Percentiles rank a stretch among this genome's conserved stretches.
These are phyloP conservation scores for Drosophila mettleri DNA, from an alignment of 2,888 invertebrate species.

Conservation along the genomic window DNA sequence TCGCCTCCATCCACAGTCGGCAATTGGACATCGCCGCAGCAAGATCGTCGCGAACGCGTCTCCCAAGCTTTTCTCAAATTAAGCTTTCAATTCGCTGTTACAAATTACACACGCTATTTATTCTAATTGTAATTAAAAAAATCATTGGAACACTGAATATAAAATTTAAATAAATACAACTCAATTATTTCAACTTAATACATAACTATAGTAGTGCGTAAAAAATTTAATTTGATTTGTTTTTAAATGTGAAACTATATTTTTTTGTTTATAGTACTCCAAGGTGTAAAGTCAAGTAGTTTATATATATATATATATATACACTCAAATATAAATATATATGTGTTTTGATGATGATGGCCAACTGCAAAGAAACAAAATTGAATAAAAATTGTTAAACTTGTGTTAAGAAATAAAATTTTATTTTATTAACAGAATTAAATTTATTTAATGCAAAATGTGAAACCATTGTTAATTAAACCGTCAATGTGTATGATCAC, in stretches of 20 bases:
- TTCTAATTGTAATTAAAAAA: constrained; percentile 12
- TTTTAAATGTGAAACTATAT: constrained; percentile 5
- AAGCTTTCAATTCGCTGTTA: not conserved
- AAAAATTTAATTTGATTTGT: not conserved
- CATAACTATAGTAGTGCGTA: constrained; percentile 1
- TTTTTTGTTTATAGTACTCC: not conserved
- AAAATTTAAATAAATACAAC: constrained; percentile 8
- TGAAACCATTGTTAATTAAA: not conserved
- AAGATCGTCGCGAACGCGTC: constrained; percentile 33
- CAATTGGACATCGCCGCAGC: constrained; percentile 53
- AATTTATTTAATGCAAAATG: not conserved
- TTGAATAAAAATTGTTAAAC: not conserved
- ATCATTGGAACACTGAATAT: constrained; percentile 1
- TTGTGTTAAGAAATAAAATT: not conserved
- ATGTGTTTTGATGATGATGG: constrained; percentile 1
- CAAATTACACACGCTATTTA: not conserved
- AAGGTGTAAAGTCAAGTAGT: not conserved
- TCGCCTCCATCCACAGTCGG: constrained; percentile 61
- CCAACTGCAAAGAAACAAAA: constrained; percentile 30
- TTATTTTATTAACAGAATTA: not conserved
- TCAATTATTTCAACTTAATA: constrained; percentile 19
- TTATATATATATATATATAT: not conserved
- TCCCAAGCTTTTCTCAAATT: not conserved
- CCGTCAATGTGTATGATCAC: not conserved
- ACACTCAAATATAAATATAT: too few species aligned